Evolutionary conservation across 1,140 invertebrate species (phyloP).

Genomic region (Mylabris phalerata): DNA sequence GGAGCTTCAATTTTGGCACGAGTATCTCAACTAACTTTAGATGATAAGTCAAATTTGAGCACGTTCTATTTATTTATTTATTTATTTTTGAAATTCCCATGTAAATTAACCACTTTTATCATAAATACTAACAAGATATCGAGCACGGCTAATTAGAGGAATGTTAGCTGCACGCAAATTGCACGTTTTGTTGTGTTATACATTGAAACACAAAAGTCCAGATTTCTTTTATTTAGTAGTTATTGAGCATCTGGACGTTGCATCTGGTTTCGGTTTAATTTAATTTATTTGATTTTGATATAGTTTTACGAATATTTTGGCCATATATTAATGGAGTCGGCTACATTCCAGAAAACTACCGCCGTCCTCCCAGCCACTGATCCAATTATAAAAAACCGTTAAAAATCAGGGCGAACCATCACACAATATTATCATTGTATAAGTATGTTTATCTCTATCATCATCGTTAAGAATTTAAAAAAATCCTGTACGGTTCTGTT

Average conservation of each 20-base stretch:
- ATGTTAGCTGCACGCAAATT: constrained; percentile 1
- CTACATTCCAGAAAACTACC: constrained; percentile 41
- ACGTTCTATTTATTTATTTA: background rate
- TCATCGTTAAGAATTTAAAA: background rate
- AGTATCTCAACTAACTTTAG: background rate
- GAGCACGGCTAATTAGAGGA: constrained; percentile 7
- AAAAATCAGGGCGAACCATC: constrained; percentile 2
- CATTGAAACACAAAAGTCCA: too few species aligned
- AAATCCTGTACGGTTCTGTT: too few species aligned
- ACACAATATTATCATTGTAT: background rate
- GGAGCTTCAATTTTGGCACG: background rate
- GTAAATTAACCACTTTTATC: too few species aligned
- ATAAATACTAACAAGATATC: too few species aligned
- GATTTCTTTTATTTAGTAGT: too few species aligned
- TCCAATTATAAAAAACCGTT: constrained; percentile 5
- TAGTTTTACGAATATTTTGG: constrained; percentile 29
- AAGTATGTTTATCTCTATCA: constrained; percentile 6
- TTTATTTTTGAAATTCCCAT: too few species aligned
- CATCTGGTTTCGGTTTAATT: background rate
- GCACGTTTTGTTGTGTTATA: background rate
- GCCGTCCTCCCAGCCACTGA: constrained; percentile 33
- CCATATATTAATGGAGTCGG: constrained; percentile 35
- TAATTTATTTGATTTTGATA: constrained; percentile 6
- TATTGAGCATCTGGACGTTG: too few species aligned
- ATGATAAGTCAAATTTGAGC: background rate